phyloP scores from a whole-genome alignment of 2,888 invertebrate genomes.

The Dicyrtomina minuta region DNA sequence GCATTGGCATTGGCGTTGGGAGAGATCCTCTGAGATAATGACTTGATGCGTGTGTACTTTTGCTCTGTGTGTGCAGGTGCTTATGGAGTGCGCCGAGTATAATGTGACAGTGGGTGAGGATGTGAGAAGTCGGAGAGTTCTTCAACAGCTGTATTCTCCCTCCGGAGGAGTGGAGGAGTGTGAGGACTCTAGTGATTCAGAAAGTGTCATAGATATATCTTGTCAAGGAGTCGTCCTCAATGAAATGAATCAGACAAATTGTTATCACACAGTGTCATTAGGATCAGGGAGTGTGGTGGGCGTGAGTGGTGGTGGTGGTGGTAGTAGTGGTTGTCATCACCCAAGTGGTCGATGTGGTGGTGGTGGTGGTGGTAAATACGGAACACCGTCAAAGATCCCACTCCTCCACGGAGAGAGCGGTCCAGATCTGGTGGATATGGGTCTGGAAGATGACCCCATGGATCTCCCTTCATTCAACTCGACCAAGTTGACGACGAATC shows the following conservation, averaged over 20 bases:
- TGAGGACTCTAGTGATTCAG: constrained; percentile 65
- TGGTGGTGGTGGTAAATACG: constrained; percentile 58
- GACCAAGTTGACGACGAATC: constrained; percentile 52
- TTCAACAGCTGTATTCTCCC: constrained; percentile 54
- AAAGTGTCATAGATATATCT: constrained; percentile 55
- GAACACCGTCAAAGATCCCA: constrained; percentile 75
- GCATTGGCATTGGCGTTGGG: not conserved
- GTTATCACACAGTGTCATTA: not conserved
- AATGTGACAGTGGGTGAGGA: constrained; percentile 53
- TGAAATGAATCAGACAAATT: constrained; percentile 7
- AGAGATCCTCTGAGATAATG: not conserved
- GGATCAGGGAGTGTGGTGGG: constrained; percentile 22
- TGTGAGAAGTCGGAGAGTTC: constrained; percentile 55
- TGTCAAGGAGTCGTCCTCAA: constrained; percentile 21
- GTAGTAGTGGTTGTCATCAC: not conserved
- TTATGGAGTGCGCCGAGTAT: constrained; percentile 56
- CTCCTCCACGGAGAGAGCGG: constrained; percentile 58
- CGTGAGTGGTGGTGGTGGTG: constrained; percentile 13
- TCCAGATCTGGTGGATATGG: constrained; percentile 55
- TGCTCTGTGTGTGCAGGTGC: constrained; percentile 43
- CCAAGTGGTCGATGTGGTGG: not conserved
- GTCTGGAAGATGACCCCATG: constrained; percentile 47
- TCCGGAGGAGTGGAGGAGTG: constrained; percentile 21
- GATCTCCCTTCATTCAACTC: constrained; percentile 57
- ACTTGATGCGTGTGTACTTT: not conserved